A percentile compares a stretch with the other conserved stretches of the same genome.
phyloP scores from a whole-genome alignment of 2,797 vertebrate species.

The Coregonus sp. region DNA sequence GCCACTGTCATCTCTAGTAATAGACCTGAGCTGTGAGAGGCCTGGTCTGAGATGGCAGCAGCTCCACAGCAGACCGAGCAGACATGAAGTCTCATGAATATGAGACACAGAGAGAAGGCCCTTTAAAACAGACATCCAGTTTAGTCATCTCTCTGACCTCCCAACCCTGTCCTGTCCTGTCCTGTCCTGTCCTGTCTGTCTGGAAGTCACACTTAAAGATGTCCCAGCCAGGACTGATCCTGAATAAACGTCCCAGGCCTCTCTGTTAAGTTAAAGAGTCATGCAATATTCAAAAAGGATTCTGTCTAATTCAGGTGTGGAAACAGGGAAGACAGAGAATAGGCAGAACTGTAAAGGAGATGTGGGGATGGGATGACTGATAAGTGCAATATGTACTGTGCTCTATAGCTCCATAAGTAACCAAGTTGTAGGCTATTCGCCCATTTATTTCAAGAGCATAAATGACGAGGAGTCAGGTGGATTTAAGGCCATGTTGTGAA shows the following conservation, averaged over 20 bases:
- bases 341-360: too few relatives aligned
- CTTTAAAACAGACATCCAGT: constrained; percentile 8
- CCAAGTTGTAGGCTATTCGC: too few relatives aligned
- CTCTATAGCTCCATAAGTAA: too few relatives aligned
- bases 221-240: neutral
- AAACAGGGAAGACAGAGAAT: too few relatives aligned
- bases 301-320: too few relatives aligned
- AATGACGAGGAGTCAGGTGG: too few relatives aligned
- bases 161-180: constrained; percentile 16
- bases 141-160: constrained; percentile 42
- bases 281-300: too few relatives aligned
- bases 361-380: too few relatives aligned
- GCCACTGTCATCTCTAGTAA: constrained; percentile 41
- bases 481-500: too few relatives aligned
- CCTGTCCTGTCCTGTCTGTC: constrained; percentile 16
- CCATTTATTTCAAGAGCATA: too few relatives aligned
- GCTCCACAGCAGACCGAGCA: constrained; percentile 37
- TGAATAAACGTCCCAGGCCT: neutral
- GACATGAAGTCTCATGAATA: neutral
- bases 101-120: constrained; percentile 16
- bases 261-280: neutral
- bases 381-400: too few relatives aligned
- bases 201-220: neutral
- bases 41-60: constrained; percentile 50
- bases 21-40: constrained; percentile 35